Base-by-base conservation (phyloP, 37 sponge, comb jelly and placozoan species). In the Halichondria panicea region DNA sequence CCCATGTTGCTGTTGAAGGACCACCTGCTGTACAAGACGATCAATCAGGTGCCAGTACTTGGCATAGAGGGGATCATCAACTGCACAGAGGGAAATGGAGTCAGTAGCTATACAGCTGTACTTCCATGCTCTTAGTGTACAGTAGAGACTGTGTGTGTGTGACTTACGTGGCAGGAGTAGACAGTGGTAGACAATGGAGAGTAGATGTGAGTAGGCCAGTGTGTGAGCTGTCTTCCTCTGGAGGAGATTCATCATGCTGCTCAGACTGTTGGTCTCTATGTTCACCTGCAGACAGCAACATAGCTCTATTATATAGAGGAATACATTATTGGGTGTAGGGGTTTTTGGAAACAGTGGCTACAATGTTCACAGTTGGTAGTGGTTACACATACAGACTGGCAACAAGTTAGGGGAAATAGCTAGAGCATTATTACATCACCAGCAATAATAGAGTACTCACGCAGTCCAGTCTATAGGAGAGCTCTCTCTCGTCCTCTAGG, bases 1-100 rank as follows among this genome's bases (percentile, higher is more conserved):
- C 32, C 85, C 85, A 48, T 84, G 73, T 11, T 71, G 53, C 81
- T 92, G 88, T 53, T 92, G 93, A 35, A 92, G 72, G 5, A 87
- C 85, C 8, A 88, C 85, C 53, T 92, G 93, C 48, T 92, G 93
- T 0, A 92, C 93, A 66, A 87, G 18, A 15, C 81, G 76, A 30
- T 87, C 88, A 30, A 92, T 75, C 36, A 92, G 78, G 4, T 76
- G 75, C 78, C 88, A 92, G 59, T 84, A 83, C 41, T 84, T 79
- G 38, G 76, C 67, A 57, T 72, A 84, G 65, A 89, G 48, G 6
- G 75, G 66, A 69, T 89, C 90, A 42, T 84, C 81, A 72, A 89
- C 90, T 89, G 74, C 6, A 58, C 12, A 7, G 6, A 58, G 60
- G 6, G 60, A 21, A 58, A 15, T 48, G 15, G 15, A 48, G 15